These are phyloP conservation scores for Neogobius melanostomus DNA, from an alignment of 2,113 vertebrate species.

Conservation along the genomic window DNA sequence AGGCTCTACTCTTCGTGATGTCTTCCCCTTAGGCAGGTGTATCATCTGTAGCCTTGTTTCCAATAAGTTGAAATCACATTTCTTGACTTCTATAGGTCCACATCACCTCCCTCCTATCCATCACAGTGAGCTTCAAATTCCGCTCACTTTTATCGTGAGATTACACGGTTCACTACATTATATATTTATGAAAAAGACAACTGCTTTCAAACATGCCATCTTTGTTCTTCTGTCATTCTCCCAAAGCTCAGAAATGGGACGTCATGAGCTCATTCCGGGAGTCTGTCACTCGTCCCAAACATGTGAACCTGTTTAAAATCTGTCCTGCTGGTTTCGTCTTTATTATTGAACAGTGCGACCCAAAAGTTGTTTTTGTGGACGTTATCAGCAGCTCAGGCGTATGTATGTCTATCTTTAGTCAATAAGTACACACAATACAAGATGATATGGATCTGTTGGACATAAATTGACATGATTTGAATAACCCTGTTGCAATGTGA, in stretches of 20 bases:
- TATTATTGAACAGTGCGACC: background rate
- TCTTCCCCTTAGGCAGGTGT: too few relatives aligned
- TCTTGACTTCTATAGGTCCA: too few relatives aligned
- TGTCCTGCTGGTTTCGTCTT: background rate
- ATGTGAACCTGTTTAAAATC: conserved; percentile 13
- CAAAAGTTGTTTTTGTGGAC: conserved; percentile 5
- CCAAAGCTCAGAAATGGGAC: conserved; percentile 1
- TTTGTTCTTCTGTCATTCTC: background rate
- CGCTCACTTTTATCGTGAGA: background rate
- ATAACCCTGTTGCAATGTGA: background rate
- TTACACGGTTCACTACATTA: background rate
- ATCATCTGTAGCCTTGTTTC: too few relatives aligned
- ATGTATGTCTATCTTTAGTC: background rate
- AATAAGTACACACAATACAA: background rate
- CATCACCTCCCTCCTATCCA: too few relatives aligned
- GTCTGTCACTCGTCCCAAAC: conserved; percentile 19
- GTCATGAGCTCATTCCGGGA: conserved; percentile 29
- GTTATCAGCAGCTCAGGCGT: background rate
- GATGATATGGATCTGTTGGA: background rate
- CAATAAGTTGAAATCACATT: too few relatives aligned
- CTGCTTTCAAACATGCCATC: conserved; percentile 1
- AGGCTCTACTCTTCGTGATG: too few relatives aligned
- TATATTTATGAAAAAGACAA: background rate
- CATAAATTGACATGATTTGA: background rate
- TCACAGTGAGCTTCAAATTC: too few relatives aligned